Evolutionary conservation across 2,113 vertebrate species (phyloP).

Genomic region (Enhydra lutris): DNA sequence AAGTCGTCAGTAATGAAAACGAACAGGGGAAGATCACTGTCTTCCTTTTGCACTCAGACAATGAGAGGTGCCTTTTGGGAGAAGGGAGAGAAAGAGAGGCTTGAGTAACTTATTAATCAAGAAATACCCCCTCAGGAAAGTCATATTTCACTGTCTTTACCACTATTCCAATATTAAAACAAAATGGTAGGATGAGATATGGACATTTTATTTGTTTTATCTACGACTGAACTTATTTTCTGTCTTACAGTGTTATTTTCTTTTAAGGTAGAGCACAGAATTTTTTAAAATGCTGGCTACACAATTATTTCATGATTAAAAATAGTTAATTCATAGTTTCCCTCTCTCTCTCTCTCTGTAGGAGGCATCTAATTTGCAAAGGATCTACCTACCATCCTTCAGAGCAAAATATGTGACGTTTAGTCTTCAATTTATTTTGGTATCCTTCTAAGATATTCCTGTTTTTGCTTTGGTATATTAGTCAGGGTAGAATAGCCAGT

Average conservation of each 20-base stretch:
- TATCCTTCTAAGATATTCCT: neutral
- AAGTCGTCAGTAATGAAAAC: neutral
- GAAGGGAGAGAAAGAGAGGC: neutral
- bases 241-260: neutral
- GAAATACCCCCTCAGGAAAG: neutral
- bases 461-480: constrained; percentile 41
- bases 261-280: constrained; percentile 6
- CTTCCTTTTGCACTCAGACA: neutral
- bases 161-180: neutral
- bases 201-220: neutral
- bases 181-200: neutral
- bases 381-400: neutral
- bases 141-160: neutral
- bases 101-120: neutral
- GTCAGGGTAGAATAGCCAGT: neutral
- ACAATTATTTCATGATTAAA: constrained; percentile 13
- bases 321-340: neutral
- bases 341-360: neutral
- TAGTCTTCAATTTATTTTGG: neutral
- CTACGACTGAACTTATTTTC: neutral
- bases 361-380: neutral
- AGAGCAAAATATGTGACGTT: neutral
- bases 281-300: neutral
- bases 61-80: neutral
- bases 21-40: neutral